Evolutionary conservation across 2,113 vertebrate species (phyloP).

Genomic region (Sula dactylatra): DNA sequence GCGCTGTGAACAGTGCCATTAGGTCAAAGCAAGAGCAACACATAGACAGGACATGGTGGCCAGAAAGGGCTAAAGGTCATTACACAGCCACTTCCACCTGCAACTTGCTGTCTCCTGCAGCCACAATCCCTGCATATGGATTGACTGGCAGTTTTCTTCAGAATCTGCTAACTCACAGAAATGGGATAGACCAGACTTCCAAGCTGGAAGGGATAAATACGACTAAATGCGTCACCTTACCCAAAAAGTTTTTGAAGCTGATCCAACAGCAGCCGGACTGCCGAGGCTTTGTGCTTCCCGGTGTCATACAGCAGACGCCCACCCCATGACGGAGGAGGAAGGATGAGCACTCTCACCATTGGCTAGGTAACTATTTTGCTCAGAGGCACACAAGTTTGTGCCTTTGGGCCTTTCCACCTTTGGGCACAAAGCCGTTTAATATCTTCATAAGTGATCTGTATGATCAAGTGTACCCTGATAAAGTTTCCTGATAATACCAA

Average conservation of each 20-base stretch:
- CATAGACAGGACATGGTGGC: fast-evolving
- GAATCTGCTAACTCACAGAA: background rate
- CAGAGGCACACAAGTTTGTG: background rate
- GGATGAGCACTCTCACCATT: background rate
- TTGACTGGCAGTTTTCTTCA: background rate
- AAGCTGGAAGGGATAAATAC: background rate
- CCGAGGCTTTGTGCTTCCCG: background rate
- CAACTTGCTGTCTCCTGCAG: background rate
- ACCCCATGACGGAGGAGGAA: background rate
- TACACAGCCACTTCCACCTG: background rate
- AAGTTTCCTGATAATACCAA: background rate
- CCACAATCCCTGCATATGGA: background rate
- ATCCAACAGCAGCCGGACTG: background rate
- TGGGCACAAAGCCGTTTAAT: background rate
- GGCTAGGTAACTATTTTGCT: background rate
- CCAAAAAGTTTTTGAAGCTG: background rate
- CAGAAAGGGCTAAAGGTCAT: background rate
- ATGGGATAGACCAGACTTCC: background rate
- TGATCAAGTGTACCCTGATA: background rate
- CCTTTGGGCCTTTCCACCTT: background rate
- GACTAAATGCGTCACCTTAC: background rate
- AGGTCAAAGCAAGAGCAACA: background rate
- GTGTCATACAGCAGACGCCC: background rate
- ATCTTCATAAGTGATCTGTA: background rate
- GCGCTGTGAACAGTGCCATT: background rate